phyloP scores from a whole-genome alignment of 2,113 vertebrate genomes.

The Sinocyclocheilus anshuiensis region DNA sequence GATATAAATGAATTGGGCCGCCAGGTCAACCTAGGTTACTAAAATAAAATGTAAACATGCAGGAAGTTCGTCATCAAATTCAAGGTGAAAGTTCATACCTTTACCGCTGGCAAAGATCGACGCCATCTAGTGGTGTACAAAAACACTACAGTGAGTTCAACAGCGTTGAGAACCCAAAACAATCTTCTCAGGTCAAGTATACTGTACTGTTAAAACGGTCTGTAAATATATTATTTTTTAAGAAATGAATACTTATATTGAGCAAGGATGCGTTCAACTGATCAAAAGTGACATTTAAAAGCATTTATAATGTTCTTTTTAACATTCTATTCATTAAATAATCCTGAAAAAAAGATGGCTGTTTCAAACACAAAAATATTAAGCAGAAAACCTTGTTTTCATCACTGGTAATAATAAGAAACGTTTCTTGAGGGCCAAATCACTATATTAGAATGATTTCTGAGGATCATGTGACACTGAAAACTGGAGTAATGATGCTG shows the following conservation, averaged over 20 bases:
- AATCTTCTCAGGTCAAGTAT: background rate
- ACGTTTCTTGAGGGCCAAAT: background rate
- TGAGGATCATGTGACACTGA: background rate
- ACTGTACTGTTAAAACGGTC: background rate
- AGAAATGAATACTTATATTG: background rate
- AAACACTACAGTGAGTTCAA: background rate
- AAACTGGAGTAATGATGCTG: background rate
- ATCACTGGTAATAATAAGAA: background rate
- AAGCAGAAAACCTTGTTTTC: background rate
- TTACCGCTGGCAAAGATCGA: background rate
- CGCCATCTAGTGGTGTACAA: conserved; percentile 28
- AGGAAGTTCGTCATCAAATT: conserved; percentile 50
- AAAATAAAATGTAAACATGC: conserved; percentile 23
- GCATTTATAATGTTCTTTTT: background rate
- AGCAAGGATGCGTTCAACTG: background rate
- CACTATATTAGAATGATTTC: background rate
- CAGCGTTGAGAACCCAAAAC: background rate
- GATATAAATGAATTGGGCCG: background rate
- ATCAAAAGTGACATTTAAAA: background rate
- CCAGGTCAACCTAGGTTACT: background rate
- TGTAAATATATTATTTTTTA: background rate
- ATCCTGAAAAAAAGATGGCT: background rate
- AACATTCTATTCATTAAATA: background rate
- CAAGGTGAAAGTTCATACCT: conserved; percentile 43
- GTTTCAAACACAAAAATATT: background rate